These are phyloP conservation scores for Trachelus stipa DNA, from an alignment of 2,888 invertebrate genomes.

Conservation along the genomic window DNA sequence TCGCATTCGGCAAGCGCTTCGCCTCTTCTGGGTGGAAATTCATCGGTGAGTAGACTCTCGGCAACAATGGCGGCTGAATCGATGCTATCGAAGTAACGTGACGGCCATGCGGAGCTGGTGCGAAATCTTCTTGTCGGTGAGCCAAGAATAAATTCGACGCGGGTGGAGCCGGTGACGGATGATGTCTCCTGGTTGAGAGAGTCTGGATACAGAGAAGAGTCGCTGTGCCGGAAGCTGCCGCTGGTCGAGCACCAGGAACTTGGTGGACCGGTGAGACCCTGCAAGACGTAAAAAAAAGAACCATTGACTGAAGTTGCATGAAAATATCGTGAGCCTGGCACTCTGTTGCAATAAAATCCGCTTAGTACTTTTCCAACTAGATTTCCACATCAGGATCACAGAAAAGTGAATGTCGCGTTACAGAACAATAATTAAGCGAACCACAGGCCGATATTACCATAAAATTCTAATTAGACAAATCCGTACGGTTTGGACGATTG, in stretches of 20 bases:
- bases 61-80: conserved; percentile 66
- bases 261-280: conserved; percentile 55
- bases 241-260: conserved; percentile 61
- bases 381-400: not conserved
- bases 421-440: not conserved
- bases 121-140: conserved; percentile 62
- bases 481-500: not conserved
- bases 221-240: conserved; percentile 54
- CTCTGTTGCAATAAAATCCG: not conserved
- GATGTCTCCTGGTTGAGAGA: conserved; percentile 69
- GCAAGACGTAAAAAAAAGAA: conserved; percentile 31
- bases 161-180: conserved; percentile 65
- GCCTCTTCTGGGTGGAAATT: conserved; percentile 66
- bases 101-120: conserved; percentile 65
- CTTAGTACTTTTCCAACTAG: not conserved
- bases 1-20: conserved; percentile 73
- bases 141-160: conserved; percentile 69
- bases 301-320: not conserved
- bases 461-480: not conserved
- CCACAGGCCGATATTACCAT: not conserved
- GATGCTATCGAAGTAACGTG: conserved; percentile 77
- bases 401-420: not conserved
- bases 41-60: conserved; percentile 63
- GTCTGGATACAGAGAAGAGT: conserved; percentile 67
- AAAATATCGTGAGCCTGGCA: not conserved